Evolutionary conservation across 2,113 vertebrate species (phyloP).

Genomic region (Oxygymnocypris stewartii): DNA sequence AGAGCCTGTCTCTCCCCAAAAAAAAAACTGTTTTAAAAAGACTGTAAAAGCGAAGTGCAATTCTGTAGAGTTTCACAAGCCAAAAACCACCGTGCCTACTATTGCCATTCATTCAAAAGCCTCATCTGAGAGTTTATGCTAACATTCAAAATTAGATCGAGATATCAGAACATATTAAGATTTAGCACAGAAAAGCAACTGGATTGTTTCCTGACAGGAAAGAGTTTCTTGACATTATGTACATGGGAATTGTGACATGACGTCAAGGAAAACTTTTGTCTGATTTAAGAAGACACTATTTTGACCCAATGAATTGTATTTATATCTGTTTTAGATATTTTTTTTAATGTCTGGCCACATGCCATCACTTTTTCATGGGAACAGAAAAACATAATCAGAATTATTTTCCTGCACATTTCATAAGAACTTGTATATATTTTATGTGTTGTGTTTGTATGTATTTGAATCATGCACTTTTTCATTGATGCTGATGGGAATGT

Average conservation of each 20-base stretch:
- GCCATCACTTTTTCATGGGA: constrained; percentile 11
- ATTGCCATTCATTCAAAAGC: constrained; percentile 74
- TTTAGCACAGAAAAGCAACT: not conserved
- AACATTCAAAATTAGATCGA: constrained; percentile 55
- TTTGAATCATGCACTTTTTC: constrained; percentile 36
- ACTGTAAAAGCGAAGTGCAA: constrained; percentile 78
- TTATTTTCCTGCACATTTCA: constrained; percentile 35
- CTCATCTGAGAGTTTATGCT: constrained; percentile 85
- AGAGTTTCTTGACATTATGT: not conserved
- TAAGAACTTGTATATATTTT: constrained; percentile 19
- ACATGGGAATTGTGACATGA: not conserved
- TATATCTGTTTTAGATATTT: not conserved
- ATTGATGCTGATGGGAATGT: not conserved
- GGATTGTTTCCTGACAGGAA: not conserved
- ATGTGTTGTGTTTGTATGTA: constrained; percentile 26
- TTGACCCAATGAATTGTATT: not conserved
- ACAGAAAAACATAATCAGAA: constrained; percentile 6
- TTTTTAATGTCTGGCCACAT: not conserved
- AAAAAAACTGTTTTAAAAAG: constrained; percentile 73
- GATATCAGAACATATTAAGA: not conserved
- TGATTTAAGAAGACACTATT: not conserved
- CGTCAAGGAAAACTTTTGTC: constrained; percentile 8
- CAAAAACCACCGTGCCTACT: constrained; percentile 80
- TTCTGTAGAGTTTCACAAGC: constrained; percentile 79
- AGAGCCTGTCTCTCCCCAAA: constrained; percentile 68